These are phyloP conservation scores for Petrophora chlorosata DNA, from an alignment of 2,888 invertebrate genomes.

Conservation along the genomic window DNA sequence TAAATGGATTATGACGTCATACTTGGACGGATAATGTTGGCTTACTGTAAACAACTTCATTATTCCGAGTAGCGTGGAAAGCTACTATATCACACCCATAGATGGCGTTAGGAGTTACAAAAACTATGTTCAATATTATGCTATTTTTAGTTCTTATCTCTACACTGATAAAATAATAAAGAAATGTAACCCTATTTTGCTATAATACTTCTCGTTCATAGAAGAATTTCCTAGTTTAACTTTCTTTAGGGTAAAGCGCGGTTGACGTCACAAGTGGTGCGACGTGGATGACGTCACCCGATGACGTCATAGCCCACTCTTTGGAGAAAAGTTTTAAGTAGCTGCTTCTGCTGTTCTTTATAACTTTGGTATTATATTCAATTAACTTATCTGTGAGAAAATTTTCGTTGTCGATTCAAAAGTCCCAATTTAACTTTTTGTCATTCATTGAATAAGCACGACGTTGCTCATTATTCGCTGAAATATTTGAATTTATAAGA, in stretches of 20 bases:
- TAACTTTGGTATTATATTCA: background rate
- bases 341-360: background rate
- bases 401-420: background rate
- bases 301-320: slow-evolving; percentile 28
- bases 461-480: background rate
- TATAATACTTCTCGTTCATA: background rate
- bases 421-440: background rate
- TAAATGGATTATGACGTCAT: slow-evolving; percentile 39
- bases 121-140: background rate
- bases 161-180: slow-evolving; percentile 11
- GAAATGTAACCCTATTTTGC: background rate
- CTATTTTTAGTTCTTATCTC: slow-evolving; percentile 5
- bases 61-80: slow-evolving; percentile 3
- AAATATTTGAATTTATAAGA: too few relatives aligned
- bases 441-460: background rate
- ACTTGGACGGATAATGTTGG: slow-evolving; percentile 13
- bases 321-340: slow-evolving; percentile 38
- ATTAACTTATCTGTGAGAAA: background rate
- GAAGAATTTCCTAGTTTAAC: background rate
- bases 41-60: slow-evolving; percentile 12
- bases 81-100: slow-evolving; percentile 38
- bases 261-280: slow-evolving; percentile 58
- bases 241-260: background rate
- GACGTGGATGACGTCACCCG: slow-evolving; percentile 64
- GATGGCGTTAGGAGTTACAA: slow-evolving; percentile 52